Conservation (phyloP, 2,113 vertebrate species). For the Sakesphorus luctuosus region DNA sequence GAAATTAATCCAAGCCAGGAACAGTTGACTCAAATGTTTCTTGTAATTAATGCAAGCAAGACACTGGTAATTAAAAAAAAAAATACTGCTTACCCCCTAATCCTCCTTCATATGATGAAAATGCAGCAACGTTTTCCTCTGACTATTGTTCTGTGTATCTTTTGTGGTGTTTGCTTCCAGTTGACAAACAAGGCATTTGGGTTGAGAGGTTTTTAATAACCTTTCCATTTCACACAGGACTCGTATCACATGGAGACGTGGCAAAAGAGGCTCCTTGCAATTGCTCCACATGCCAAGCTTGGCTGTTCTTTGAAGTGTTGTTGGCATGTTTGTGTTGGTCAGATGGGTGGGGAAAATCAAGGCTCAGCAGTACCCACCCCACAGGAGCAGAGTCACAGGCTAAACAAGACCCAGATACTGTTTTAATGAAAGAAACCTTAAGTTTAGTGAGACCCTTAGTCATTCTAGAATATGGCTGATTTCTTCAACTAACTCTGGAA, state of each 20-base stretch:
- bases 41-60: constrained; percentile 61
- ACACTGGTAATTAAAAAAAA: neutral
- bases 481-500: neutral
- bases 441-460: neutral
- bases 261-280: constrained; percentile 29
- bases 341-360: neutral
- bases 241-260: neutral
- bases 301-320: neutral
- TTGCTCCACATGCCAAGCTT: neutral
- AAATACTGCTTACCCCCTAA: neutral
- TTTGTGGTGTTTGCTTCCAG: constrained; percentile 25
- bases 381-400: neutral
- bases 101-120: constrained; percentile 6
- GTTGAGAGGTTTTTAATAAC: constrained; percentile 21
- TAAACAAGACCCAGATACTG: neutral
- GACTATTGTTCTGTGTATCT: constrained; percentile 32
- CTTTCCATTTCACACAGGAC: constrained; percentile 6
- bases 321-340: neutral
- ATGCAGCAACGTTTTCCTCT: neutral
- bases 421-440: neutral
- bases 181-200: constrained; percentile 6
- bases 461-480: neutral
- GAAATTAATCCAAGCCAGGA: constrained; percentile 44
- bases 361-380: neutral
- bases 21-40: constrained; percentile 57